Evolutionary conservation across 2,888 invertebrate genomes (phyloP), one percentile per base, ranked within the genome.

Genomic region (Hydroisotoma schaefferi): DNA sequence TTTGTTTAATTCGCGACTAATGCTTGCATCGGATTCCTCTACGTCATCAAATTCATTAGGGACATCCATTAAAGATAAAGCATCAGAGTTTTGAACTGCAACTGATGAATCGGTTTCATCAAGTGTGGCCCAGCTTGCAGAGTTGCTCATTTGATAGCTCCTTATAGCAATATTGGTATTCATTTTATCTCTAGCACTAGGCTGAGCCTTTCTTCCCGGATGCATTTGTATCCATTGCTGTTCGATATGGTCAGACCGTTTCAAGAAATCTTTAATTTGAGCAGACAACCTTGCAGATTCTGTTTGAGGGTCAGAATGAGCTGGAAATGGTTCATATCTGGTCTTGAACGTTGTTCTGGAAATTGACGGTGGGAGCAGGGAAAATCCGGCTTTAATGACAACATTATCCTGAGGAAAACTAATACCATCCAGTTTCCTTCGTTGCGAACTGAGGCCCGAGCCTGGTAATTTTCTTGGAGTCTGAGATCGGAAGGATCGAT

Each of bases 161-260:
- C 67, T 46, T 38, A 69, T 71, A 5, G 71, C 68, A 46, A 71
- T 69, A 0, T 61, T 61, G 2, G 69, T 61, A 46, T 67, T 68
- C 52, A 71, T 58, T 2, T 65, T 54, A 47, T 69, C 69, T 43
- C 65, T 57, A 3, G 61, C 8, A 10, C 38, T 5, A 20, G 4
- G 10, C 18, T 22, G 23, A 15, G 51, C 22, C 44, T 57, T 67
- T 43, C 67, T 63, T 8, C 66, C 66, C 56, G 84, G 83, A 0
- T 88, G 88, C 52, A 87, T 73, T 38, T 74, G 81, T 58, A 84
- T 81, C 91, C 91, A 92, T 75, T 91, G 90, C 73, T 91, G 89
- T 84, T 88, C 88, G 1, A 91, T 85, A 76, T 91, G 91, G 77
- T 92, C 91, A 2, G 91, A 91, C 65, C 88, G 82, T 74, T 84